Base-by-base conservation (phyloP, 2,888 invertebrate genomes). In the Agrotis ipsilon region DNA sequence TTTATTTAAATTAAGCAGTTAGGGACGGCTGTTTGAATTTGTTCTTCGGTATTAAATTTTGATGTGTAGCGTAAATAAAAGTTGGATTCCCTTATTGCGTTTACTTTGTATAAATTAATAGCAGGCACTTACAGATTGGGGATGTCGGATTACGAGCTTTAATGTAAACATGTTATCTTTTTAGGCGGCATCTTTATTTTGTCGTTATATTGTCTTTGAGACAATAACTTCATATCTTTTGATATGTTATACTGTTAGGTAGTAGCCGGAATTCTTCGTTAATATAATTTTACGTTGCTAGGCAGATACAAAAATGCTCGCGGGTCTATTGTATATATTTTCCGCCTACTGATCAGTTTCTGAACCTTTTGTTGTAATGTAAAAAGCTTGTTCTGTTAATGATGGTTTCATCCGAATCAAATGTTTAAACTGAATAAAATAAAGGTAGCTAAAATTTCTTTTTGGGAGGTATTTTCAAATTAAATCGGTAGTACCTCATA, bases 1-100 rank as follows among this genome's bases (percentile, higher is more conserved):
- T 92, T 93, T 93, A 93, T 93, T 92, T 89, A 92, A 92, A 93
- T 93, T 89, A 90, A 91, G 87, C 88, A 84, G 88, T 87, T 86
- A 83, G 85, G 85, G 84, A 85, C 74, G 81, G 87, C 79, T 87
- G 87, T 89, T 87, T 86, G 88, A 86, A 90, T 91, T 91, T 90
- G 90, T 89, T 89, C 80, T 85, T 85, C 84, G 81, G 81, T 85
- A 88, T 88, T 87, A 87, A 83, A 87, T 86, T 85, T 87, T 86
- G 81, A 80, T 80, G 75, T 80, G 74, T 79, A 73, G 71, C 64
- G 78, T 82, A 82, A 87, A 87, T 83, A 82, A 80, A 83, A 78
- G 69, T 80, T 67, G 62, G 72, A 73, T 77, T 72, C 32, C 62
- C 60, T 72, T 81, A 69, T 68, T 80, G 65, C 72, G 73, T 83